phyloP scores from a whole-genome alignment of 1,140 invertebrate genomes.

The Pseudobourletiella spinata region DNA sequence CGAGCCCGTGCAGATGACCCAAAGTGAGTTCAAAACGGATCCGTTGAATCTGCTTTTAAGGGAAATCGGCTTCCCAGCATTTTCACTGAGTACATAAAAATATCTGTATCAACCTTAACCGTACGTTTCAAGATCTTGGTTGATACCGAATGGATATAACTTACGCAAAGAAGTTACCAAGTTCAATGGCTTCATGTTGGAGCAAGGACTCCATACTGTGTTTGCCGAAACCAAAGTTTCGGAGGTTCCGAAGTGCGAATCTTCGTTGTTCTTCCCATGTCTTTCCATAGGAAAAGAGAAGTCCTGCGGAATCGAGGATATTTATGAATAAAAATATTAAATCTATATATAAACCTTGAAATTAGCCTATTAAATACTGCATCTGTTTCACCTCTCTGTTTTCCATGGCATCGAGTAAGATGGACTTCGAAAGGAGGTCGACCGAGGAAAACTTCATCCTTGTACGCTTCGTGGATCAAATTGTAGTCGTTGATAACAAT shows the following conservation, averaged over 20 bases:
- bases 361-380: no score
- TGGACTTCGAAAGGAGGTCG: slow-evolving; percentile 28
- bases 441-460: slow-evolving; percentile 30
- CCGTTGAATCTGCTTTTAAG: slow-evolving; percentile 30
- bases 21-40: slow-evolving; percentile 33
- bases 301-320: no score
- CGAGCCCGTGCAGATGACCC: slow-evolving; percentile 29
- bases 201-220: slow-evolving; percentile 54
- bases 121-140: no score
- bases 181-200: slow-evolving; percentile 25
- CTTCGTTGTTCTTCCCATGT: slow-evolving; percentile 64
- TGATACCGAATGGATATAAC: no score
- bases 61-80: slow-evolving; percentile 26
- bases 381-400: slow-evolving; percentile 25
- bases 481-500: slow-evolving; percentile 35
- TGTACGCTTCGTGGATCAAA: slow-evolving; percentile 29
- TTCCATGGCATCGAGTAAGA: slow-evolving; percentile 32
- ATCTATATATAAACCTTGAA: no score
- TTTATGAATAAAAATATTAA: no score
- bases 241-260: slow-evolving; percentile 61
- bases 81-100: slow-evolving; percentile 15
- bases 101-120: not conserved
- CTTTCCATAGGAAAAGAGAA: slow-evolving; percentile 58
- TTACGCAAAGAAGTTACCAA: slow-evolving; percentile 29
- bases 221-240: slow-evolving; percentile 61